These are phyloP conservation scores for Mystacides longicornis DNA, from an alignment of 2,888 invertebrate species.

Conservation along the genomic window DNA sequence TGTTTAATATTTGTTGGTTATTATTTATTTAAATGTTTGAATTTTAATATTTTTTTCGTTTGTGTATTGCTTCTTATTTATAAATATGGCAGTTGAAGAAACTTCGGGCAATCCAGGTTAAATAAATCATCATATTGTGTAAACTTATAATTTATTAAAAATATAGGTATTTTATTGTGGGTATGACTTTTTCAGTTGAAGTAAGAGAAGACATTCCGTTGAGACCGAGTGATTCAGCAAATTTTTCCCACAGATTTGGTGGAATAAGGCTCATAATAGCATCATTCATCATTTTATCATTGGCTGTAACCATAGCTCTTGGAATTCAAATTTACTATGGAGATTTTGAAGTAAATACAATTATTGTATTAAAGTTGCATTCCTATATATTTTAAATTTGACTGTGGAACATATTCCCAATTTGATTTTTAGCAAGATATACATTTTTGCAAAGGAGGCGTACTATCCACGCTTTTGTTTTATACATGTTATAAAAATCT, in stretches of 20 bases:
- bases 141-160: background rate
- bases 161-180: too few species aligned
- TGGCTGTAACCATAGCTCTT: constrained; percentile 63
- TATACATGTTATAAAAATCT: too few species aligned
- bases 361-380: too few species aligned
- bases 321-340: constrained; percentile 66
- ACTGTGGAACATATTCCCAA: too few species aligned
- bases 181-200: constrained; percentile 39
- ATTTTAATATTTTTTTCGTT: too few species aligned
- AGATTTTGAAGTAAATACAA: constrained; percentile 67
- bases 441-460: too few species aligned
- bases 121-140: background rate
- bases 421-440: too few species aligned
- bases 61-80: too few species aligned
- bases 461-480: too few species aligned
- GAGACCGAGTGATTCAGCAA: constrained; percentile 30
- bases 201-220: constrained; percentile 53
- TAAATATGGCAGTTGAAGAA: background rate
- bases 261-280: constrained; percentile 60
- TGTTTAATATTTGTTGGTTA: too few species aligned
- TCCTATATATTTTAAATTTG: too few species aligned
- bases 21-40: too few species aligned
- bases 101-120: background rate
- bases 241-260: constrained; percentile 29
- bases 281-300: constrained; percentile 58